Conservation (phyloP, 2,113 vertebrate species). For the Apodemus sylvaticus region DNA sequence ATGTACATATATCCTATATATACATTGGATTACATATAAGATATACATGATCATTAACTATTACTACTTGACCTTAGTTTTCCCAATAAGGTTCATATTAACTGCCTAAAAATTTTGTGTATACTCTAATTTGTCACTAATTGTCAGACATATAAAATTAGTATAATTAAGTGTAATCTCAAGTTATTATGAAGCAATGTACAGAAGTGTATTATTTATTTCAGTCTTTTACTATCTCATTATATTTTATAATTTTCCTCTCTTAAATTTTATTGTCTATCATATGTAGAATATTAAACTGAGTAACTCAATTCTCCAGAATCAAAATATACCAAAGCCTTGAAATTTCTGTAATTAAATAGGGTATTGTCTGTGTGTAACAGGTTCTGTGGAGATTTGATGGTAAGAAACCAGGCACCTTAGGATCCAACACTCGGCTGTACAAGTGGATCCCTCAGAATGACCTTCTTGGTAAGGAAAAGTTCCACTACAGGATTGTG, state of each 20-base stretch:
- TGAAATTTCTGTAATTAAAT: neutral
- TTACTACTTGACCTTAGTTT: neutral
- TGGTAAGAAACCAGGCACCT: constrained; percentile 85
- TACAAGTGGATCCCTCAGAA: constrained; percentile 93
- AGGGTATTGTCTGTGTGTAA: constrained; percentile 16
- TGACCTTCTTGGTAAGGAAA: constrained; percentile 90
- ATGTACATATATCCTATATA: no score
- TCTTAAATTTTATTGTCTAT: neutral
- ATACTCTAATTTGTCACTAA: neutral
- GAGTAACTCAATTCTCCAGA: neutral
- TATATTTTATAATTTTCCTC: neutral
- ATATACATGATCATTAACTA: neutral
- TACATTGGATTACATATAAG: neutral
- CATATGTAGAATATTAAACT: neutral
- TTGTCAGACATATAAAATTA: neutral
- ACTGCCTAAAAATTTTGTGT: neutral
- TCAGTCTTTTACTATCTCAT: neutral
- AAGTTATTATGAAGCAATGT: neutral
- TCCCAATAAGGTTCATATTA: neutral
- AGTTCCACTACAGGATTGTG: neutral
- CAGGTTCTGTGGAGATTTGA: constrained; percentile 91
- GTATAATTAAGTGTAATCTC: neutral
- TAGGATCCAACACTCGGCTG: constrained; percentile 87
- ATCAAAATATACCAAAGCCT: neutral
- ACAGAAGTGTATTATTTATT: neutral